These are phyloP conservation scores for Agrotis segetum DNA, from an alignment of 2,888 invertebrate species.

Conservation along the genomic window DNA sequence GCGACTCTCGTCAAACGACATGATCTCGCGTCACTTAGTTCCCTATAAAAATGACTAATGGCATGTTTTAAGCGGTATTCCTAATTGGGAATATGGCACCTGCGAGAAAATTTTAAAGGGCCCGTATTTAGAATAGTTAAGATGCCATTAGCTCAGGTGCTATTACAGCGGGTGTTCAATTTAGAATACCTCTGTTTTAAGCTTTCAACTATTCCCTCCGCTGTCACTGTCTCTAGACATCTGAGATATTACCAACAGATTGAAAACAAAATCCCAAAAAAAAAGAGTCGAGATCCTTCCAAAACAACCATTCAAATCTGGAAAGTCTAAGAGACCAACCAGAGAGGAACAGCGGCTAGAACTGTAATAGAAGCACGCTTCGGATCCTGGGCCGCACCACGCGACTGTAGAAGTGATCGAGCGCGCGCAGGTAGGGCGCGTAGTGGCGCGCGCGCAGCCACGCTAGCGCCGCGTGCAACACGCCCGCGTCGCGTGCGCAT, in stretches of 20 bases:
- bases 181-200: no score
- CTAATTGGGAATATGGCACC: no score
- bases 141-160: no score
- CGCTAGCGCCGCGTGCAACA: conserved; percentile 73
- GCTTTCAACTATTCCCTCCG: neutral
- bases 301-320: conserved; percentile 39
- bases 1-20: neutral
- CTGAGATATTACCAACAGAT: neutral
- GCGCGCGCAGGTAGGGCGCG: conserved; percentile 76
- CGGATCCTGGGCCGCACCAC: conserved; percentile 81
- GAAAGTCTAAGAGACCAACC: neutral
- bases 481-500: conserved; percentile 34
- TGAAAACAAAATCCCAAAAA: neutral
- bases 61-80: no score
- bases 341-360: conserved; percentile 66
- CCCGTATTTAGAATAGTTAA: no score
- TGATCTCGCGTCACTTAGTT: neutral
- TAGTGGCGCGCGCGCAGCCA: conserved; percentile 75
- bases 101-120: no score
- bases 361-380: conserved; percentile 85
- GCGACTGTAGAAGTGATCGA: conserved; percentile 83
- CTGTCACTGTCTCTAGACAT: neutral
- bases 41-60: neutral
- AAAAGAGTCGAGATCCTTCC: conserved; percentile 47
- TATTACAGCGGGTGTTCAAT: no score